Evolutionary conservation across 1,140 invertebrate genomes (phyloP).

Genomic region (Leptoteleia sp.): DNA sequence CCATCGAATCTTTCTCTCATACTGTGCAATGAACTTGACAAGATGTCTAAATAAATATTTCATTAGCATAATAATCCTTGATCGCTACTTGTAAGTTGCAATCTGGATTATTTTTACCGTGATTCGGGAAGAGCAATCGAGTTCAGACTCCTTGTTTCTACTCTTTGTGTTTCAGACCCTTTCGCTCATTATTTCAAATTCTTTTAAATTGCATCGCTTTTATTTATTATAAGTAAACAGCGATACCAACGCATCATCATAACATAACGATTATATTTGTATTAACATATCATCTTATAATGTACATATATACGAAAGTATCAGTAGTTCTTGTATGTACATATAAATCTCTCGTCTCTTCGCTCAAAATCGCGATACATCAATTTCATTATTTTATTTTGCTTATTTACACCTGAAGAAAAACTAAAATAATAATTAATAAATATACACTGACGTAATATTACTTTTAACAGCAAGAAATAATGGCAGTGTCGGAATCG

Average conservation of each 20-base stretch:
- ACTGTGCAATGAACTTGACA: constrained; percentile 76
- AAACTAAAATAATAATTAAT: constrained; percentile 34
- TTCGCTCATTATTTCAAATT: constrained; percentile 19
- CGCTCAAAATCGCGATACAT: constrained; percentile 25
- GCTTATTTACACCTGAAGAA: constrained; percentile 44
- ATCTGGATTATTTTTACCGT: constrained; percentile 49
- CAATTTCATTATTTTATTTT: constrained; percentile 32
- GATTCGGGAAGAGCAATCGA: constrained; percentile 70
- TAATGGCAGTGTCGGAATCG: constrained; percentile 61
- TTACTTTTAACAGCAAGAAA: constrained; percentile 57
- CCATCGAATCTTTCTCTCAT: constrained; percentile 63
- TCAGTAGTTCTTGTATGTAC: constrained; percentile 45
- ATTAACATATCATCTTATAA: constrained; percentile 50
- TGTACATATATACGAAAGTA: constrained; percentile 50
- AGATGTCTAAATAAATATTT: constrained; percentile 77
- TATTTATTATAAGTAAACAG: constrained; percentile 10
- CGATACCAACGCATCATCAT: constrained; percentile 21
- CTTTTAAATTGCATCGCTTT: constrained; percentile 26
- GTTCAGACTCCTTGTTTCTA: constrained; percentile 50
- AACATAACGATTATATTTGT: constrained; percentile 55
- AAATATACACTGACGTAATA: constrained; percentile 58
- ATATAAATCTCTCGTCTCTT: constrained; percentile 34
- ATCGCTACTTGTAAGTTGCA: constrained; percentile 35
- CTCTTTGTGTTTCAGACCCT: constrained; percentile 35
- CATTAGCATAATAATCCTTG: constrained; percentile 59